Evolutionary conservation across 2,888 invertebrate species (phyloP), one percentile per base, ranked within the genome.

Genomic region (Unio delphinus): DNA sequence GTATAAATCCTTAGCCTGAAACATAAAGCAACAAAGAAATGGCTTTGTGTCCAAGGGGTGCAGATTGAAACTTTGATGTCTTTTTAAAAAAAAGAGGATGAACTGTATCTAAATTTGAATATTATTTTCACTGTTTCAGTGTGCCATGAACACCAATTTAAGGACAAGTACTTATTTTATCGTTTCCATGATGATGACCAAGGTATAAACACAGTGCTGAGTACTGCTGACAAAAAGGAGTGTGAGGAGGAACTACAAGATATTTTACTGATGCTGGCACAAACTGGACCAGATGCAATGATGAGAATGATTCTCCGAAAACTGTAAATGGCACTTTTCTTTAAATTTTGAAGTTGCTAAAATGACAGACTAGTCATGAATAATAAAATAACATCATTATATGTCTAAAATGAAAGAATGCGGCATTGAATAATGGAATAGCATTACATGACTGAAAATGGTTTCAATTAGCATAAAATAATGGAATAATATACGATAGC

Each of bases 161-260:
- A 94, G 89, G 95, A 95, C 92, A 94, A 95, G 91, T 94, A 94
- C 89, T 92, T 95, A 87, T 93, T 95, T 83, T 95, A 95, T 91
- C 94, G 95, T 72, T 95, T 95, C 92, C 93, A 93, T 88, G 93
- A 94, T 88, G 94, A 95, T 88, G 91, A 92, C 65, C 93, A 94
- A 86, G 89, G 89, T 11, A 93, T 94, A 23, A 86, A 86, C 28
- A 83, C 81, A 8, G 78, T 80, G 18, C 87, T 87, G 5, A 81
- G 82, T 17, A 80, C 78, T 20, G 71, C 75, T 55, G 83, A 83
- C 55, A 82, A 84, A 75, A 83, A 83, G 67, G 84, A 83, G 61
- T 82, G 82, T 68, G 94, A 95, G 88, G 93, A 93, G 72, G 93
- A 94, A 84, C 91, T 94, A 76, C 92, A 93, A 73, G 93, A 94